Evolutionary conservation across 30 jellyfish, hydroid and myxozoan genomes (phyloP).

Genomic region (Aurelia sp.): DNA sequence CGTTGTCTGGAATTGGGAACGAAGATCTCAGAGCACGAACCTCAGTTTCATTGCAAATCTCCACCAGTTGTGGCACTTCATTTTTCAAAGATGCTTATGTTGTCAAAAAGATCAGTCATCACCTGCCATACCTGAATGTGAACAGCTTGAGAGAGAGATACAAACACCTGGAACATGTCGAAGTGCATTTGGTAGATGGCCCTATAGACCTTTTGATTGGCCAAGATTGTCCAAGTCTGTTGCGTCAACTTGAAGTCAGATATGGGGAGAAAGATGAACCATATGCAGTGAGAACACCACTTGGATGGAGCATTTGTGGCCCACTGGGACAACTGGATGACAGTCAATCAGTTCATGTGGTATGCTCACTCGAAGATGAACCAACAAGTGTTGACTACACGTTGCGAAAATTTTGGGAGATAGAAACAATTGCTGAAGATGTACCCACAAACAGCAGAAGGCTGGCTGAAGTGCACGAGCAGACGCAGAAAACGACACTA

Average conservation of each 20-base stretch:
- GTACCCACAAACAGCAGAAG: constrained; percentile 9
- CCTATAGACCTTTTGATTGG: constrained; percentile 37
- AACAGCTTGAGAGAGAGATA: not conserved
- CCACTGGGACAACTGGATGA: not conserved
- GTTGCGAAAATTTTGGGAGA: too few species aligned
- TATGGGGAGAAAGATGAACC: constrained; percentile 29
- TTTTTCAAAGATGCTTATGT: too few species aligned
- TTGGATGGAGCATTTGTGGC: constrained; percentile 45
- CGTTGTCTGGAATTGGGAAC: too few species aligned
- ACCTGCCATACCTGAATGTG: too few species aligned
- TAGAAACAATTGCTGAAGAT: not conserved
- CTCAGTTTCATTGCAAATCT: too few species aligned
- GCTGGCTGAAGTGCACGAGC: constrained; percentile 26
- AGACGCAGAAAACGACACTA: not conserved
- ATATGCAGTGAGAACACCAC: constrained; percentile 41
- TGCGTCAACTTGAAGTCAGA: constrained; percentile 24
- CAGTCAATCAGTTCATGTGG: constrained; percentile 9
- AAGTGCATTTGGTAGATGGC: constrained; percentile 15
- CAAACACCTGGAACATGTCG: not conserved
- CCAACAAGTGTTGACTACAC: too few species aligned
- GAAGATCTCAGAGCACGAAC: too few species aligned
- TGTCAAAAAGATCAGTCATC: too few species aligned
- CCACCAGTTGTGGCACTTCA: too few species aligned
- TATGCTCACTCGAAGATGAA: constrained; percentile 25
- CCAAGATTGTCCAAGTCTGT: constrained; percentile 46